Evolutionary conservation across 1,140 invertebrate species (phyloP).

Genomic region (Onthophagus taurus): DNA sequence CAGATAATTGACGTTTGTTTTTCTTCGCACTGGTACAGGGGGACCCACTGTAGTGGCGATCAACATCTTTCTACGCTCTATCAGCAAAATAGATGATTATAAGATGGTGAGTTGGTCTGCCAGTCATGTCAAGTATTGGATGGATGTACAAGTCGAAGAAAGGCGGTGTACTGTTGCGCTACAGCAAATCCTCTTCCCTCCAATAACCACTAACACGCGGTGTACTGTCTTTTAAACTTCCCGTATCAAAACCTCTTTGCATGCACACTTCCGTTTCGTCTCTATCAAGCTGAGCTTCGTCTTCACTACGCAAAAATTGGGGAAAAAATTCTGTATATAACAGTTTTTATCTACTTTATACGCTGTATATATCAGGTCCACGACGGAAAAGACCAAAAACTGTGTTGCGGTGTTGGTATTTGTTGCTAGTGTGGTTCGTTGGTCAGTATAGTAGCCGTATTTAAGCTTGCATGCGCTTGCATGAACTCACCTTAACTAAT

Average conservation of each 20-base stretch:
- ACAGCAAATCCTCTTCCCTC: no score
- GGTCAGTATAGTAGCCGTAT: no score
- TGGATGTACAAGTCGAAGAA: no score
- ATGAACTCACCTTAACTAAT: background rate
- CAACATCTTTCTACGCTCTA: slow-evolving; percentile 92
- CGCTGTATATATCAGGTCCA: no score
- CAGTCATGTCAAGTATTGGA: slow-evolving; percentile 35
- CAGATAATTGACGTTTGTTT: slow-evolving; percentile 22
- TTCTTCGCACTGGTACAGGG: slow-evolving; percentile 41
- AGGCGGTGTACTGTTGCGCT: background rate
- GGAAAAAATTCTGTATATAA: no score
- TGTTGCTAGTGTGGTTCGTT: no score
- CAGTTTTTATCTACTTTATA: no score
- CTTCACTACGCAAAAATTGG: no score
- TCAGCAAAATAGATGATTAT: slow-evolving; percentile 98
- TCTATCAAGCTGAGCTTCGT: no score
- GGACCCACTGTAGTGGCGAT: slow-evolving; percentile 71
- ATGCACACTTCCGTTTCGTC: background rate
- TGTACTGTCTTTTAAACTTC: slow-evolving; percentile 1
- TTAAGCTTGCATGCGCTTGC: slow-evolving; percentile 17
- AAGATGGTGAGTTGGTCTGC: slow-evolving; percentile 83
- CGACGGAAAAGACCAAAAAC: no score
- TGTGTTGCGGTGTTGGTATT: no score
- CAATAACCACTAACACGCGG: slow-evolving; percentile 13
- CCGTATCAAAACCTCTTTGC: background rate